A percentile compares a stretch with the other conserved stretches of the same genome.
Conservation (phyloP, 64 coral and sea anemone genomes). For the Actinia equina region DNA sequence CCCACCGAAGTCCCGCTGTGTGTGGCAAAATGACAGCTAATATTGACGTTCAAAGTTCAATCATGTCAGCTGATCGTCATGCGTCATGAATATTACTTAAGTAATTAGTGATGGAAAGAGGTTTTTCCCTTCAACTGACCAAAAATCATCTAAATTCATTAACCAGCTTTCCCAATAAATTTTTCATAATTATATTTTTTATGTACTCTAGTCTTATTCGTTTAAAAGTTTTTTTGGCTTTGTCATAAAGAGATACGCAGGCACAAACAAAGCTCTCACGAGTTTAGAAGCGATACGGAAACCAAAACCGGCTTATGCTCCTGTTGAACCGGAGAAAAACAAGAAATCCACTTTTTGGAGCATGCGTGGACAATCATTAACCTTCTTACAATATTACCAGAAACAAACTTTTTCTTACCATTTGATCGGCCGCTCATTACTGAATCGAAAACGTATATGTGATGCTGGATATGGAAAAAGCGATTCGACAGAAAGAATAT, state of each 20-base stretch:
- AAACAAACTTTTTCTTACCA: neutral
- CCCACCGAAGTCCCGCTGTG: too few species aligned
- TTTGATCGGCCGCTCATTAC: neutral
- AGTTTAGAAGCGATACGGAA: neutral
- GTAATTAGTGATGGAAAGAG: neutral
- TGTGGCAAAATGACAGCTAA: neutral
- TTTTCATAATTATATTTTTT: neutral
- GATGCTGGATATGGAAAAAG: neutral
- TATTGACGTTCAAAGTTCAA: neutral
- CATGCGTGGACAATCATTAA: neutral
- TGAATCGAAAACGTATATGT: neutral
- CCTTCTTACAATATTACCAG: neutral
- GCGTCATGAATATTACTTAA: neutral
- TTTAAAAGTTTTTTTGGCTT: neutral
- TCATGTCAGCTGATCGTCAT: neutral
- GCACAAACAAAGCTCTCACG: neutral
- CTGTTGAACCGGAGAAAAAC: neutral
- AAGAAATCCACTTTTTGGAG: neutral
- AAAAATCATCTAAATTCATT: neutral
- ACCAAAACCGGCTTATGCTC: neutral
- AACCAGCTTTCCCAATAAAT: neutral
- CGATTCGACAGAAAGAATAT: neutral
- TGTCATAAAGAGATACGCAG: neutral
- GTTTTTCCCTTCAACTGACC: neutral
- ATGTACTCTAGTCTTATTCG: neutral